These are phyloP conservation scores for Etheostoma perlongum DNA, from an alignment of 2,797 vertebrate genomes.

Conservation along the genomic window DNA sequence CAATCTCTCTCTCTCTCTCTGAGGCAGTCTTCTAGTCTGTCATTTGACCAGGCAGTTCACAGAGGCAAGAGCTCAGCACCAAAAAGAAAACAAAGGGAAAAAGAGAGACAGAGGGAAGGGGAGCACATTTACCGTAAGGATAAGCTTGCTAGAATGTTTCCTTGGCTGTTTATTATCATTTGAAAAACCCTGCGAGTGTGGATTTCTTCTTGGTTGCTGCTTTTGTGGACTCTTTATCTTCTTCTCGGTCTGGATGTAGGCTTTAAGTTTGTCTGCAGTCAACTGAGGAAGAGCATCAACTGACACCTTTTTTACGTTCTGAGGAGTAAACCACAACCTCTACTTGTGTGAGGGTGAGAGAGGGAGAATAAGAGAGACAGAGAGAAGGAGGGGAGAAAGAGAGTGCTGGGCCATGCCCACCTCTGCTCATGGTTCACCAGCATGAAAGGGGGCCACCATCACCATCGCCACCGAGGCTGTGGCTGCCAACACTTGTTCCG, in stretches of 20 bases:
- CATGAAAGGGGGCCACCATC: constrained; percentile 90
- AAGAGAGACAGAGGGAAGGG: constrained; percentile 40
- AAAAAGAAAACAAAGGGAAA: constrained; percentile 67
- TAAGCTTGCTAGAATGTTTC: constrained; percentile 66
- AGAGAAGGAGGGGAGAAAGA: constrained; percentile 8
- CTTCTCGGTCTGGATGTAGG: constrained; percentile 60
- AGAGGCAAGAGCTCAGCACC: constrained; percentile 80
- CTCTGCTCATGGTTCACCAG: constrained; percentile 83
- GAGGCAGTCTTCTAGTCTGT: constrained; percentile 81
- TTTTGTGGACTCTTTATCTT: constrained; percentile 56
- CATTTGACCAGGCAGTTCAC: constrained; percentile 87
- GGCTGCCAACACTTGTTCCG: constrained; percentile 95
- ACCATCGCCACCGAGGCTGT: constrained; percentile 88
- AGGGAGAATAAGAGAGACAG: constrained; percentile 7
- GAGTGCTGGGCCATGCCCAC: constrained; percentile 83
- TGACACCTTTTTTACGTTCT: constrained; percentile 62
- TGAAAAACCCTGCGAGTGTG: constrained; percentile 56
- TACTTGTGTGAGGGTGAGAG: constrained; percentile 45
- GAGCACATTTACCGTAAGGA: constrained; percentile 60
- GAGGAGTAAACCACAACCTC: constrained; percentile 55
- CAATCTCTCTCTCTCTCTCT: constrained; percentile 54
- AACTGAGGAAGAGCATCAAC: constrained; percentile 57
- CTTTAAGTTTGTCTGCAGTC: constrained; percentile 61
- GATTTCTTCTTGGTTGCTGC: constrained; percentile 61
- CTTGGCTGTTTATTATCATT: constrained; percentile 39